phyloP scores from a whole-genome alignment of 2,888 invertebrate species.

The Polyommatus icarus region DNA sequence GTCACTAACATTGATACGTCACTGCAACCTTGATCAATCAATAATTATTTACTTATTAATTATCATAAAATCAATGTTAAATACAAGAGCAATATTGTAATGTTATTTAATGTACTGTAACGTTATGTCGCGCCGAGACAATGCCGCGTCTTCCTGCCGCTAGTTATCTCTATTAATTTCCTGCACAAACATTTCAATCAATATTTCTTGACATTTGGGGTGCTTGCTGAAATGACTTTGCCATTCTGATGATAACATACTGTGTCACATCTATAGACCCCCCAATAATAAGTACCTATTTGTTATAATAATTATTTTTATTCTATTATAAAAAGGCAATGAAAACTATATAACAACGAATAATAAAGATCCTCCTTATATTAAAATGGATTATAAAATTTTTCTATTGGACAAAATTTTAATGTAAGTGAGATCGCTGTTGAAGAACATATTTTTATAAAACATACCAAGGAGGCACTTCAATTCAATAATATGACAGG shows the following conservation, averaged over 20 bases:
- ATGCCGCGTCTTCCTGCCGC: not conserved
- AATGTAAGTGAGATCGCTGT: no score
- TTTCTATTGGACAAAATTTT: not conserved
- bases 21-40: no score
- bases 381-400: not conserved
- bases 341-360: no score
- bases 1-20: no score
- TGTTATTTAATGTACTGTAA: not conserved
- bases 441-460: no score
- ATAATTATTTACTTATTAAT: no score
- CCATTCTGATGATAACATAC: constrained; percentile 34
- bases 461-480: no score
- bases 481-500: not conserved
- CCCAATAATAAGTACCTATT: no score
- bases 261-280: not conserved
- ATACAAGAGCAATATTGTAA: not conserved
- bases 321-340: no score
- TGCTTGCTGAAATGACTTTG: constrained; percentile 5
- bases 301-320: no score
- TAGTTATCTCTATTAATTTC: constrained; percentile 67
- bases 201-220: constrained; percentile 42
- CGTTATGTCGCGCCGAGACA: not conserved
- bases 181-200: constrained; percentile 56
- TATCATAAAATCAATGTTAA: not conserved
- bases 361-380: not conserved